Evolutionary conservation across 1,140 invertebrate genomes (phyloP).

Genomic region (Penaeus vannamei): DNA sequence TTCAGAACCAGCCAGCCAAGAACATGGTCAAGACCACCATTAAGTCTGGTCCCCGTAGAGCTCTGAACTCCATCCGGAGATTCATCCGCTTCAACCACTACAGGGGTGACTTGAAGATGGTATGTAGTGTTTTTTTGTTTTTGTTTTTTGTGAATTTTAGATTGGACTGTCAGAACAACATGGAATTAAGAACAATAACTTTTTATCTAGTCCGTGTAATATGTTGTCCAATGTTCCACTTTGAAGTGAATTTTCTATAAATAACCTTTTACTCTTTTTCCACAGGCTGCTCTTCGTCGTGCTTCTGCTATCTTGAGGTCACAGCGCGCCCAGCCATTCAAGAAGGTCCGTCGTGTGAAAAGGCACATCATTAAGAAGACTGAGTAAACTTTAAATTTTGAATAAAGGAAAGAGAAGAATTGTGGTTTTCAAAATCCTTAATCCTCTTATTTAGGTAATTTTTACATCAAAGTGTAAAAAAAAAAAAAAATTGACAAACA

Average conservation of each 20-base stretch:
- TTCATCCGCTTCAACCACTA: conserved; percentile 56
- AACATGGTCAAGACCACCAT: conserved; percentile 46
- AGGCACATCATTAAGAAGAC: conserved; percentile 45
- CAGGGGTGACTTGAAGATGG: conserved; percentile 57
- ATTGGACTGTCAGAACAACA: too few species aligned
- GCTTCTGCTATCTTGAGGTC: conserved; percentile 57
- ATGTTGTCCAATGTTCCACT: too few species aligned
- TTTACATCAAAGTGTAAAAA: too few species aligned
- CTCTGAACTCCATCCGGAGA: conserved; percentile 56
- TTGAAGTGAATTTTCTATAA: not conserved
- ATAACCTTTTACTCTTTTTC: not conserved
- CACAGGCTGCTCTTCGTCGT: conserved; percentile 52
- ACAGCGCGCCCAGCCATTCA: conserved; percentile 56
- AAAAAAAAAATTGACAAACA: too few species aligned
- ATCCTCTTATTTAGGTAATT: too few species aligned
- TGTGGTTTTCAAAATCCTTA: too few species aligned
- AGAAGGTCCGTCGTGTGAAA: conserved; percentile 53
- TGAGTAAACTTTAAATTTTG: conserved; percentile 30
- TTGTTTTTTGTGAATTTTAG: too few species aligned
- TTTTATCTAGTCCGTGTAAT: too few species aligned
- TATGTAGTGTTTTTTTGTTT: not conserved
- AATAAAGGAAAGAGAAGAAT: too few species aligned
- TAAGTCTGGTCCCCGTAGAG: conserved; percentile 54
- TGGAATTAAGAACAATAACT: too few species aligned
- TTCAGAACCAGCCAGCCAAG: conserved; percentile 54